Evolutionary conservation across 2,113 vertebrate species (phyloP), one percentile per base, ranked within the genome.

Genomic region (Anas platyrhynchos): DNA sequence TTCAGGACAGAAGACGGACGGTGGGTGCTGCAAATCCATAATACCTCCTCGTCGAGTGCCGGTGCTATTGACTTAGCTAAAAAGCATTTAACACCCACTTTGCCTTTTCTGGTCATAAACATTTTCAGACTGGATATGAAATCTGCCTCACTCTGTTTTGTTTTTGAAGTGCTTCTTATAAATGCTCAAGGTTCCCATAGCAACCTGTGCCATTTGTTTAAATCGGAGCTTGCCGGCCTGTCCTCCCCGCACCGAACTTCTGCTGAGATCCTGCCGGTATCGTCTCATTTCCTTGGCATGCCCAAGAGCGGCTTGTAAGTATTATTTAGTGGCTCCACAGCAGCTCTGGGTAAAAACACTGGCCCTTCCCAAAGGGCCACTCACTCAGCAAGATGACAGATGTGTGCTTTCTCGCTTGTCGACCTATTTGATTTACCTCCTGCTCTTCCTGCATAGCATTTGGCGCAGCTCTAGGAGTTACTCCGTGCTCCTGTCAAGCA

Each of bases 41-140:
- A 81, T 18, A 58, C 68, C 89, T 94, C 94, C 83, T 88, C 61
- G 44, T 91, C 50, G 55, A 95, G 69, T 56, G 69, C 72, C 96
- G 91, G 92, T 92, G n/a, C 88, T 91, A 68, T 73, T 81, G 93
- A 66, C 75, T 91, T 86, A 89, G 73, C 95, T 89, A 50, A 83
- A 72, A 74, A 76, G 29, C 73, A 9, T 95, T 94, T 75, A 82
- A 96, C 88, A 52, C 96, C 90, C 90, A 75, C 93, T 96, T 98
- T 96, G 93, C 97, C 97, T 98, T 97, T 97, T 98, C 96, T 97
- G 97, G 96, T 94, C 94, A 90, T 94, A 94, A 97, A 90, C 86
- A 95, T 94, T 96, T 96, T 68, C 27, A 56, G 67, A 88, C 72
- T 87, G 81, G 84, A 81, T 96, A 79, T 36, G 88, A 78, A 97